Base-by-base conservation (phyloP, 1,140 invertebrate species). In the Heliothis virescens region DNA sequence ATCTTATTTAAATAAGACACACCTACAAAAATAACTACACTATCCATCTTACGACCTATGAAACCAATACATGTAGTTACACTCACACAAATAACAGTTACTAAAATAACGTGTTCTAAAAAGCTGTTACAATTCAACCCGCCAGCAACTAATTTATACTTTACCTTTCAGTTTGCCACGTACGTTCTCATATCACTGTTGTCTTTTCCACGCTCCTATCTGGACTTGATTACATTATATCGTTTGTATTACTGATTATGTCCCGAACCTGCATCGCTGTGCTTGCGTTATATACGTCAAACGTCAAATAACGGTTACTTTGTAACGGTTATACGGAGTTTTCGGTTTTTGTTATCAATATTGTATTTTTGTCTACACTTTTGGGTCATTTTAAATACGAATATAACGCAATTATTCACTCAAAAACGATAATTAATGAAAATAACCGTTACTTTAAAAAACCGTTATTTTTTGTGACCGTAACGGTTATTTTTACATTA, bases 161-260 rank as follows among this genome's bases (percentile, higher is more conserved):
- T 76, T 76, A 62, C 21, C 74, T 76, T 76, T 21, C 74, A 76
- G 74, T 76, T 65, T 50, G 59, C 74, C 74, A 76, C 74, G 34
- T 65, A 77, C 74, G 50, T 78, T 26, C 60, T 71, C 48, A 52
- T 63, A 55, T 69, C 75, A 78, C 62, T 78, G 62, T 78, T 78
- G 63, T 78, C 53, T 78, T 78, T 78, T 78, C 69, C 75, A 78
- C 75, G 75, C 75, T 57, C 65, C 75, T 78, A 52, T 75, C 34
- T 15, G 48, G 62, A 63, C 41, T 69, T 63, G 50, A 63, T 78
- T 78, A 55, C 48, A 69, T 76, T 62, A 16, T 78, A 78, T 78
- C 75, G 74, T 77, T 62, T 65, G 74, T 73, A 73, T 73, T 63
- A 55, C 48, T 67, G 26, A 26, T 50, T 59, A 63, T 12, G 15